Evolutionary conservation across 1,140 invertebrate species (phyloP), one percentile per base, ranked within the genome.

Genomic region (Euwallacea fornicatus): DNA sequence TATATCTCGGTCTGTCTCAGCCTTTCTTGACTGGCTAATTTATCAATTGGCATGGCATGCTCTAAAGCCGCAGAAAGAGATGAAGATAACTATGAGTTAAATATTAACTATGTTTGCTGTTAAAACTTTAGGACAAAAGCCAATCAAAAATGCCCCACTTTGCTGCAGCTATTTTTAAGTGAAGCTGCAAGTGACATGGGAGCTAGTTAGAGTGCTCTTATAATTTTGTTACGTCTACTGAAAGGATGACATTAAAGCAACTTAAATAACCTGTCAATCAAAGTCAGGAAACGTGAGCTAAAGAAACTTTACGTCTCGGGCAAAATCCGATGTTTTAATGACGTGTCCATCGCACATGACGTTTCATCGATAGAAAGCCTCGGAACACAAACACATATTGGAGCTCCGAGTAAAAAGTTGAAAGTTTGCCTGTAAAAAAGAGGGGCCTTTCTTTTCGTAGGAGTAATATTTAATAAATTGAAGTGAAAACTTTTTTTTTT

Each of bases 221-320:
- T 74, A 76, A 76, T 71, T 75, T 74, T 21, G 76, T 76, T 72
- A 75, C 72, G 73, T 64, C 70, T 50, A 42, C 63, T 67, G 68
- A 66, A 72, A 71, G 69, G 72, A 64, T 72, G 73, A 75, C 75
- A 73, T 74, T 77, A 71, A 72, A 76, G 75, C 65, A 77, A 76
- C 76, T 77, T 77, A 76, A 77, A 77, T 77, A 77, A 76, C 73
- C 72, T 77, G 76, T 77, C 76, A 75, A 76, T 77, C 76, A 74
- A 66, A 47, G 64, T 53, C 60, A 73, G 70, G 72, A 73, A 77
- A 74, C 59, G 72, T 58, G 68, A 66, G 61, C 67, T 58, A 74
- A 70, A 74, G 72, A 74, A 74, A 74, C 67, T 76, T 74, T 71
- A 73, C 67, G 74, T 75, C 65, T 69, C 72, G 54, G 68, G 56